Evolutionary conservation across 2,113 vertebrate genomes (phyloP).

Genomic region (Rhinoptilus africanus): DNA sequence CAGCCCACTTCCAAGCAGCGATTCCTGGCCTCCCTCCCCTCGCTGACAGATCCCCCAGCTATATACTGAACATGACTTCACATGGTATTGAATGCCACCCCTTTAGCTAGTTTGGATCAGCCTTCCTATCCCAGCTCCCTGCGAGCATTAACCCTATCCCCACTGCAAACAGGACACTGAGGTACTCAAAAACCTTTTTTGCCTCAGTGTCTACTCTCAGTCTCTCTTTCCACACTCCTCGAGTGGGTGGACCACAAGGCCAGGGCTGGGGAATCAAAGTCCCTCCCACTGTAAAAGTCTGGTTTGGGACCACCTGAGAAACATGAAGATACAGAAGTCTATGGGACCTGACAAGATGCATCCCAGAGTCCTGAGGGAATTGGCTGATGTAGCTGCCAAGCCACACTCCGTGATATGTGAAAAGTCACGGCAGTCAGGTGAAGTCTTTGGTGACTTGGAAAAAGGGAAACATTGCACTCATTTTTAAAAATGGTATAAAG

Average conservation of each 20-base stretch:
- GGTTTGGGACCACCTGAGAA: not conserved
- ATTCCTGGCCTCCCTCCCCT: too few species aligned
- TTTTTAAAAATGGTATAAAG: not conserved
- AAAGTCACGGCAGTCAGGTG: not conserved
- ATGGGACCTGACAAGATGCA: not conserved
- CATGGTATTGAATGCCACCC: not conserved
- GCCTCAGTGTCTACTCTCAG: not conserved
- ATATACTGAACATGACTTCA: not conserved
- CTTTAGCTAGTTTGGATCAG: not conserved
- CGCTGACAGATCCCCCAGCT: too few species aligned
- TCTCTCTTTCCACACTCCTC: not conserved
- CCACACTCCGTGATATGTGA: not conserved
- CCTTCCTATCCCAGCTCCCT: not conserved
- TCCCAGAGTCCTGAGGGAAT: not conserved
- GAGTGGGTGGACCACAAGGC: accelerated
- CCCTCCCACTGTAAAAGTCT: not conserved
- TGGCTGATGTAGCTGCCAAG: not conserved
- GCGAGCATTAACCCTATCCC: not conserved
- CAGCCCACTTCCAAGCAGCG: too few species aligned
- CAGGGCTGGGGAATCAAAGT: not conserved
- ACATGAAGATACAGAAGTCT: not conserved
- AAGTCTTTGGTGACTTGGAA: not conserved
- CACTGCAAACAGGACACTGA: not conserved
- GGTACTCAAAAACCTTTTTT: not conserved
- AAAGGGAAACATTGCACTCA: not conserved